Base-by-base conservation (phyloP, 1,140 invertebrate species). In the Drosophila takahashii region DNA sequence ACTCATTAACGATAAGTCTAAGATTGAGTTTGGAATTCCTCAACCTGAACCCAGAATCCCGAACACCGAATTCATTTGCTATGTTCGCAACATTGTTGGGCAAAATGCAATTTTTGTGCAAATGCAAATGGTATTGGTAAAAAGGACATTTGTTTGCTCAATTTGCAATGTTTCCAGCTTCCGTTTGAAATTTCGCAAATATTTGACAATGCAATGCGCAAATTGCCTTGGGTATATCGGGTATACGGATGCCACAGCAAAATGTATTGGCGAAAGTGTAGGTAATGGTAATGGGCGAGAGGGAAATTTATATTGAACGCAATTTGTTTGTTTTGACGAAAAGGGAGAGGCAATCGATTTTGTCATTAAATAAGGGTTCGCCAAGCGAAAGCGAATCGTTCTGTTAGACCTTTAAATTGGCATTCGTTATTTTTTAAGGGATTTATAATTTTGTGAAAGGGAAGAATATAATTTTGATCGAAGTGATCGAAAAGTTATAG, bases 131-230 rank as follows among this genome's bases (percentile, higher is more conserved):
- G 22, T 8, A 29, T 34, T 67, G 41, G 26, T 39, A 62, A 62
- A 64, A 45, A 42, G 41, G 52, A 65, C 62, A 79, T 72, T 79
- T 67, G 65, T 79, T 75, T 74, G 61, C 45, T 37, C 56, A 76
- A 69, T 73, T 66, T 70, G 56, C 27, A 26, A 54, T 56, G 48
- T 62, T 48, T 47, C 41, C 45, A 45, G 42, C 50, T 41, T 80
- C 44, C 22, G 37, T 48, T 54, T 48, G 57, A 44, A 73, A 60
- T 48, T 60, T 66, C 56, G 44, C 45, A 83, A 81, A 83, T 81
- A 83, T 85, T 80, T 85, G 62, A 57, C 54, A 81, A 59, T 81
- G 58, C 77, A 74, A 64, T 64, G 44, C 56, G 27, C 54, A 72
- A 71, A 71, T 71, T 71, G 70, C 70, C 66, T 45, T 72, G 67